phyloP scores from a whole-genome alignment of 2,888 invertebrate species.

The Dynastes tityus region DNA sequence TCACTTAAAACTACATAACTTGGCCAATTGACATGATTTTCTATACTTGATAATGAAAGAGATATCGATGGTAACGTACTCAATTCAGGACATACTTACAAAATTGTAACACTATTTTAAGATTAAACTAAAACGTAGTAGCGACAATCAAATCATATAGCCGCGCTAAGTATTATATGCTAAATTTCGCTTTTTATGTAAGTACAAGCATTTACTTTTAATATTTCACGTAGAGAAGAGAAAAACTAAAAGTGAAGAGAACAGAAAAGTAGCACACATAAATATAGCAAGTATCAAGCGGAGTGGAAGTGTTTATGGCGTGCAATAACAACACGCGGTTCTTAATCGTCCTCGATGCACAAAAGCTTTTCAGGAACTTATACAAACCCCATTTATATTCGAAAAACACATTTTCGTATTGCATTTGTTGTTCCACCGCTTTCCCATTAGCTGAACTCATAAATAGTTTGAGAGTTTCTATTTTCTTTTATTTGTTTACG shows the following conservation, averaged over 20 bases:
- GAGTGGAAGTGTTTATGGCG: neutral
- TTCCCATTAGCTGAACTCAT: neutral
- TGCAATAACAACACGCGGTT: constrained; percentile 5
- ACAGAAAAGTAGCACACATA: constrained; percentile 8
- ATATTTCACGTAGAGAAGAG: neutral
- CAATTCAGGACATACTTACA: no score
- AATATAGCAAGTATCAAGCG: constrained; percentile 1
- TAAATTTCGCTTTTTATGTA: no score
- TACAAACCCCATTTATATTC: neutral
- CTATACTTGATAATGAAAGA: no score
- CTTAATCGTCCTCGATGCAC: constrained; percentile 4
- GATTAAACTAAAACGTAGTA: no score
- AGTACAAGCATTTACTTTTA: neutral
- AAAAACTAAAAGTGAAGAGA: neutral
- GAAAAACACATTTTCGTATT: neutral
- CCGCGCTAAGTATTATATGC: no score
- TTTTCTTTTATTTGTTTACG: neutral
- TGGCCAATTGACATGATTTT: no score
- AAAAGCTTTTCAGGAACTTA: constrained; percentile 8
- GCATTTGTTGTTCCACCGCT: neutral
- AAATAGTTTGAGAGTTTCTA: neutral
- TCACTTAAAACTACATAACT: no score
- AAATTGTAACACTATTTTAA: no score
- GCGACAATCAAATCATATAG: no score
- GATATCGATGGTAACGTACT: no score